phyloP scores from a whole-genome alignment of 2,113 vertebrate genomes.

The Cyprichromis sp. region DNA sequence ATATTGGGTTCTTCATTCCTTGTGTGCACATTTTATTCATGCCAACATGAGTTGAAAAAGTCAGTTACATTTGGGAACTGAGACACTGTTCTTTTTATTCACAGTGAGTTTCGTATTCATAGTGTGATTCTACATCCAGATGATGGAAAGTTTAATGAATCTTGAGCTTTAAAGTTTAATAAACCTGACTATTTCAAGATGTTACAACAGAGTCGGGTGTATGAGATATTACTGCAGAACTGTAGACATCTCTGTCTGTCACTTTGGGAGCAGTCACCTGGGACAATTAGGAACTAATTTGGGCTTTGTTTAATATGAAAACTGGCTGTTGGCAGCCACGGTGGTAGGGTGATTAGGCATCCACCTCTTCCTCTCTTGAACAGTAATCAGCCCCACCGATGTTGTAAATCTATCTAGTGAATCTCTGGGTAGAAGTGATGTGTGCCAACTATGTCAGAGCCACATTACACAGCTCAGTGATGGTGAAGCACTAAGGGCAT shows the following conservation, averaged over 20 bases:
- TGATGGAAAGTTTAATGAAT: not conserved
- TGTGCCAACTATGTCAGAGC: slow-evolving; percentile 34
- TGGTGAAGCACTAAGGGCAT: slow-evolving; percentile 31
- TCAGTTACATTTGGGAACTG: not conserved
- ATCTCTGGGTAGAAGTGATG: slow-evolving; percentile 25
- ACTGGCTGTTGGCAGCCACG: slow-evolving; percentile 27
- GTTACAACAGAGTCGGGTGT: not conserved
- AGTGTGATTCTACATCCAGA: not conserved
- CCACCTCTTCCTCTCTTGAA: slow-evolving; percentile 27
- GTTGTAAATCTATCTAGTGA: slow-evolving; percentile 19
- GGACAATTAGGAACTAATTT: slow-evolving; percentile 37
- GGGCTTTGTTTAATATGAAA: slow-evolving; percentile 36
- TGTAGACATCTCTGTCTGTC: slow-evolving; percentile 7
- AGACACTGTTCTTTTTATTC: not conserved
- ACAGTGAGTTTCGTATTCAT: not conserved
- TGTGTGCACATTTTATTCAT: not conserved
- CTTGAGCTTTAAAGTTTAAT: not conserved
- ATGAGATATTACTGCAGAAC: not conserved
- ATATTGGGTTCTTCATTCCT: not conserved
- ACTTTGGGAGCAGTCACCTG: slow-evolving; percentile 16
- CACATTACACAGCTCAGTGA: slow-evolving; percentile 51
- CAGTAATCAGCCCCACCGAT: slow-evolving; percentile 25
- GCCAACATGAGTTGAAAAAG: not conserved
- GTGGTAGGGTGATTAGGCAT: slow-evolving; percentile 24
- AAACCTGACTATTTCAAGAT: not conserved